Percentiles rank a stretch among this genome's conserved stretches.
Conservation (phyloP, 2,888 invertebrate genomes). For the Metalampra italica region DNA sequence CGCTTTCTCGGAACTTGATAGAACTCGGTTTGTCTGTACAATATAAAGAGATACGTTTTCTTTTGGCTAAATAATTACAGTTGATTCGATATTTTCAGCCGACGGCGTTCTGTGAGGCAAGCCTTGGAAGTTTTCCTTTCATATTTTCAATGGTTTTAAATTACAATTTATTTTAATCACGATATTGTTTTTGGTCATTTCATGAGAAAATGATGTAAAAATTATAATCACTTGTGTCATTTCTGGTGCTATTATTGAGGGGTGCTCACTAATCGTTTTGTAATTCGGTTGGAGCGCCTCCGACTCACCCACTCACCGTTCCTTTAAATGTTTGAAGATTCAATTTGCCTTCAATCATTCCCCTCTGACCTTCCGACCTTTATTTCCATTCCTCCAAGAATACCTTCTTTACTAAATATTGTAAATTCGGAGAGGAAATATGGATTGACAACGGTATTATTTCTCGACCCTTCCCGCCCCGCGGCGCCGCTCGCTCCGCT, state of each 20-base stretch:
- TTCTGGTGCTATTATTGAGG: background rate
- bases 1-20: no score
- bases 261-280: background rate
- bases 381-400: background rate
- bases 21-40: no score
- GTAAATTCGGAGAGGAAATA: background rate
- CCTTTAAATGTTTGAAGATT: background rate
- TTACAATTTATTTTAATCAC: no score
- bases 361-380: background rate
- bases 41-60: background rate
- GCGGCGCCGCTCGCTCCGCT: no score
- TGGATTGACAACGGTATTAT: no score
- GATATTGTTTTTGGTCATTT: no score
- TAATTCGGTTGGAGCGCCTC: background rate
- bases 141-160: no score
- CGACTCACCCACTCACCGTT: background rate
- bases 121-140: no score
- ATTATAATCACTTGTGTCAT: background rate
- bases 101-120: no score
- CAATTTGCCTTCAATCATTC: background rate
- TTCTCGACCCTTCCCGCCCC: background rate
- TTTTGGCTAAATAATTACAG: no score
- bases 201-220: no score
- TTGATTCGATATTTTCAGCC: no score
- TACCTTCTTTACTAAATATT: background rate